Conservation (phyloP, 2,113 vertebrate genomes). For the Seriola rivoliana region DNA sequence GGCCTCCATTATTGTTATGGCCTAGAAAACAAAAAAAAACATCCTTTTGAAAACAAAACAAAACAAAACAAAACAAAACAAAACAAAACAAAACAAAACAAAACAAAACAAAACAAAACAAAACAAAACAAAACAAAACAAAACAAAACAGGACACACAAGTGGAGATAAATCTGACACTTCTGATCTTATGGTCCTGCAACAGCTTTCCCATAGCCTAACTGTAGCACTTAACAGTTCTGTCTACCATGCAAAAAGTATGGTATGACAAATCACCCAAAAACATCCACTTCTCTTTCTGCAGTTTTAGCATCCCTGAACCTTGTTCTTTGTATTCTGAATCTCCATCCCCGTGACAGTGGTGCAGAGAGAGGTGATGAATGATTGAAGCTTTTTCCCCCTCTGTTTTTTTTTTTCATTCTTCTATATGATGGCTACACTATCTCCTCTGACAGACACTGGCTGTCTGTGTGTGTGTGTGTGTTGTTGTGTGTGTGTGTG, state of each 20-base stretch:
- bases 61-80: not conserved
- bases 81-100: not conserved
- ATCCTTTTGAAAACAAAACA: not conserved
- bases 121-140: not conserved
- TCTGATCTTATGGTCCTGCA: conserved; percentile 25
- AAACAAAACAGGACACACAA: not conserved
- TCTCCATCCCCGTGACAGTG: conserved; percentile 52
- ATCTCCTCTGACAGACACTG: conserved; percentile 70
- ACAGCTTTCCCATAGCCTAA: conserved; percentile 11
- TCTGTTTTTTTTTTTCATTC: conserved; percentile 30
- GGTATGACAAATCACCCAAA: conserved; percentile 56
- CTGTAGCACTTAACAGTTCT: conserved; percentile 34
- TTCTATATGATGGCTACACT: conserved; percentile 56
- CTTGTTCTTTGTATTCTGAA: conserved; percentile 54
- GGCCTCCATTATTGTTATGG: not conserved
- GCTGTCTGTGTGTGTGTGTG: not conserved
- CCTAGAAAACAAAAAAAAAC: not conserved
- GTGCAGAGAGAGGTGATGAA: conserved; percentile 67
- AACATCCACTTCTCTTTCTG: conserved; percentile 25
- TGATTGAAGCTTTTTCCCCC: conserved; percentile 58
- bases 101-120: not conserved
- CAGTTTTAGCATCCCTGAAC: conserved; percentile 52
- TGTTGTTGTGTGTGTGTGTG: no score
- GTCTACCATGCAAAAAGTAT: conserved; percentile 51
- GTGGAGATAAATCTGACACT: conserved; percentile 31